Evolutionary conservation across 23 tunicate species (phyloP), one percentile per base, ranked within the genome.

Genomic region (Botrylloides violaceus): DNA sequence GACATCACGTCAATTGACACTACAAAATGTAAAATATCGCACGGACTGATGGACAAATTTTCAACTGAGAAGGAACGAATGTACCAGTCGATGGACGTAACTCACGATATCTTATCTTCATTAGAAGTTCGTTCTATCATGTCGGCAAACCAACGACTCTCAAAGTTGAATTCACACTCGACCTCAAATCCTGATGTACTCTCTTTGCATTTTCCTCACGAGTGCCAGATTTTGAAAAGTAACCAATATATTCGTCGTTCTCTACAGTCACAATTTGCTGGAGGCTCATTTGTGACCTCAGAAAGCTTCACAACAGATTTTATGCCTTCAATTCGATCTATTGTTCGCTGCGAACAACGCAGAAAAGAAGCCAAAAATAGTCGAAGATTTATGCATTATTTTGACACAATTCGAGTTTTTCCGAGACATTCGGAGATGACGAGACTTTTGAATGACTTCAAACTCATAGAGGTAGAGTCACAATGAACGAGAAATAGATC

Each of bases 331-430:
- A 31, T 63, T 28, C 34, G 70, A 9, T 29, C 70, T 7, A 63
- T 63, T 63, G 32, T 31, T 63, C 70, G 70, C 4, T 63, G 34
- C 9, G 70, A 63, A 63, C 23, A 63, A 21, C 35, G 32, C 34
- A 33, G 70, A 3, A 63, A 63, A 31, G 35, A 63, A 27, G 32
- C 35, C 35, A 63, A 63, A 33, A 63, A 63, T 4, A 4, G 9
- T 21, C 70, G 70, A 29, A 68, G 74, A 43, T 68, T 68, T 2
- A 18, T 68, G 57, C 74, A 68, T 68, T 68, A 68, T 28, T 43
- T 68, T 1, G 37, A 68, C 57, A 31, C 74, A n/a, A 68, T 68
- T 68, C 56, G 30, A 28, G 74, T 68, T 36, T 43, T 37, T 26
- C 74, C 74, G 58, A 68, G 37, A 37, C n/a, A 39, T 32, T 36